Conservation (phyloP, 2,113 vertebrate genomes). For the Zeus faber region DNA sequence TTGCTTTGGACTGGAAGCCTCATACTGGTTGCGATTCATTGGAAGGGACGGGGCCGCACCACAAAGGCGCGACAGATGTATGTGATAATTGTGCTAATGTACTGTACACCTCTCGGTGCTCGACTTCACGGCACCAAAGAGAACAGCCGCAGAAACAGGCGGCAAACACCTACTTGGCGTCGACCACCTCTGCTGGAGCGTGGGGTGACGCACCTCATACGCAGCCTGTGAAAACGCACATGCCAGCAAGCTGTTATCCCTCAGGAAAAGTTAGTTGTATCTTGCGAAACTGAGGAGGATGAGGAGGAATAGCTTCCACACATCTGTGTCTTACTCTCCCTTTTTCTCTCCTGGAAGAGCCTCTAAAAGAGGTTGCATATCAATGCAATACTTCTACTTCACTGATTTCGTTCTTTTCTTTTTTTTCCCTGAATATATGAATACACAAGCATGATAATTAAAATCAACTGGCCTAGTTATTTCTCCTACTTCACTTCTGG, state of each 20-base stretch:
- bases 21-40: no score
- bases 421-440: slow-evolving; percentile 72
- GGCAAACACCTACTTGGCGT: no score
- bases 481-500: slow-evolving; percentile 33
- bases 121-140: no score
- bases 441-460: slow-evolving; percentile 76
- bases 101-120: no score
- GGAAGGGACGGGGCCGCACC: no score
- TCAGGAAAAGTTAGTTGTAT: neutral
- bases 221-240: neutral
- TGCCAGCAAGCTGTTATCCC: neutral
- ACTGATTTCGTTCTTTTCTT: slow-evolving; percentile 52
- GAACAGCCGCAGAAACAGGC: no score
- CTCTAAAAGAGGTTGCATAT: slow-evolving; percentile 70
- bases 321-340: slow-evolving; percentile 10
- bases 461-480: slow-evolving; percentile 71
- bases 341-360: slow-evolving; percentile 45
- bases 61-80: no score
- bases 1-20: no score
- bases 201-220: neutral
- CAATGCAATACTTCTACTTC: slow-evolving; percentile 57
- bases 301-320: neutral
- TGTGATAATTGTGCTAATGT: no score
- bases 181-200: neutral
- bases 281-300: neutral